phyloP scores from a whole-genome alignment of 2,888 invertebrate genomes.

The Sarcophaga rosellei region DNA sequence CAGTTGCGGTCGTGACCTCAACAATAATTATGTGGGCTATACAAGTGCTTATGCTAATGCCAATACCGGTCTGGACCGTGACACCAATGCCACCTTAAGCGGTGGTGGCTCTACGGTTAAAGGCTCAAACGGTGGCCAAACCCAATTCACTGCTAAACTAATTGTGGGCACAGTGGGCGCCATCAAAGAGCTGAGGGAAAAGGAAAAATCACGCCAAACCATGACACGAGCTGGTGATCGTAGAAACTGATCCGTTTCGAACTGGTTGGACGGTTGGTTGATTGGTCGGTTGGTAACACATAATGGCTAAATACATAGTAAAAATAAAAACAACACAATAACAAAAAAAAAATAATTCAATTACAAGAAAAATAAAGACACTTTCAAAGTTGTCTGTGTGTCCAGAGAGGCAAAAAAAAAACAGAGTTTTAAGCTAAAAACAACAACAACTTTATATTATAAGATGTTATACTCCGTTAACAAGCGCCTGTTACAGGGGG shows the following conservation, averaged over 20 bases:
- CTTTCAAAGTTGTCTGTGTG: neutral
- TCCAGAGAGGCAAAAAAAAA: neutral
- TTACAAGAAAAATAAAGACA: neutral
- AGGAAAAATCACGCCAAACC: constrained; percentile 86
- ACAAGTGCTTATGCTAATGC: constrained; percentile 80
- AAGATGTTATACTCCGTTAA: neutral
- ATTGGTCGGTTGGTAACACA: neutral
- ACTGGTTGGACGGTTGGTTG: neutral
- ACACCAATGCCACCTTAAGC: constrained; percentile 72
- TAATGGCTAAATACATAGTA: too few relatives aligned
- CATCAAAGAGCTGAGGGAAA: constrained; percentile 88
- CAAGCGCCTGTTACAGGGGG: neutral
- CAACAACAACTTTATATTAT: neutral
- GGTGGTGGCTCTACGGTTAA: constrained; percentile 68
- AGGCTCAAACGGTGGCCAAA: constrained; percentile 73
- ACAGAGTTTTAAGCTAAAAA: neutral
- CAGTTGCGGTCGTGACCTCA: constrained; percentile 82
- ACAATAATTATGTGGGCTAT: constrained; percentile 81
- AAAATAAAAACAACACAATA: too few relatives aligned
- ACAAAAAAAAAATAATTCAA: too few relatives aligned
- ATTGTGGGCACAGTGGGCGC: constrained; percentile 88
- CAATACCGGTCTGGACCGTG: constrained; percentile 78
- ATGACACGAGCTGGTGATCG: constrained; percentile 79
- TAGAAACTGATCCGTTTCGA: constrained; percentile 74
- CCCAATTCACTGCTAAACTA: constrained; percentile 87